phyloP scores from a whole-genome alignment of 2,888 invertebrate genomes.

The Acrobasis repandana region DNA sequence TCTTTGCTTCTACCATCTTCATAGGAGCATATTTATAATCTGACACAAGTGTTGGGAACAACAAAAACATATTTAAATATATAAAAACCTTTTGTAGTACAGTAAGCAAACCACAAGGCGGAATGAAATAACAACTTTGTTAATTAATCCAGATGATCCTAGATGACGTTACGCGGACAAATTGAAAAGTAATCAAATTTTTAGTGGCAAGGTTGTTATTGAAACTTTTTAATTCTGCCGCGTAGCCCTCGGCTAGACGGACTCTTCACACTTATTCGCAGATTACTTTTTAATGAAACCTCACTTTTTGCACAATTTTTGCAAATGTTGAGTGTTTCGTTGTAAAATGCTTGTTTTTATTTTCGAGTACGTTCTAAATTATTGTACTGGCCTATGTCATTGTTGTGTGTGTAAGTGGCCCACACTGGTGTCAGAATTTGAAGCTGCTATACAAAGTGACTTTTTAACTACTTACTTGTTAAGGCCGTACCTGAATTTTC shows the following conservation, averaged over 20 bases:
- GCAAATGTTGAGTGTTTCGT: not conserved
- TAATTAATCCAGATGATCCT: slow-evolving; percentile 19
- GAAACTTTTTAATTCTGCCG: slow-evolving; percentile 29
- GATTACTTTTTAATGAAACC: slow-evolving; percentile 30
- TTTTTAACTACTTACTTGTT: no score
- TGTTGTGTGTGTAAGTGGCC: no score
- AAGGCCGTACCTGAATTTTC: no score
- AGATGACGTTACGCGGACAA: slow-evolving; percentile 16
- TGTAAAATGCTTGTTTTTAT: not conserved
- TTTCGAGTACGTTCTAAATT: not conserved
- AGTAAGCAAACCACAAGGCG: not conserved
- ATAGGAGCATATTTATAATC: no score
- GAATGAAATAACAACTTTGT: slow-evolving; percentile 9
- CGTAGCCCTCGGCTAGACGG: slow-evolving; percentile 22
- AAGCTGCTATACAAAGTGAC: no score
- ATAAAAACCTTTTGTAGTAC: no score
- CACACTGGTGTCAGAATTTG: no score
- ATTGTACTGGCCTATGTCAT: no score
- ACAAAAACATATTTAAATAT: no score
- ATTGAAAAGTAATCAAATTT: slow-evolving; percentile 22
- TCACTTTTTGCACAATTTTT: slow-evolving; percentile 10
- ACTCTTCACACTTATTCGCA: slow-evolving; percentile 19
- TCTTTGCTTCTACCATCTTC: no score
- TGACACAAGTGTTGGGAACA: no score
- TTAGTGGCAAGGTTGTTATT: slow-evolving; percentile 17